Evolutionary conservation across 2,888 invertebrate genomes (phyloP), one percentile per base, ranked within the genome.

Genomic region (Eurois occulta): DNA sequence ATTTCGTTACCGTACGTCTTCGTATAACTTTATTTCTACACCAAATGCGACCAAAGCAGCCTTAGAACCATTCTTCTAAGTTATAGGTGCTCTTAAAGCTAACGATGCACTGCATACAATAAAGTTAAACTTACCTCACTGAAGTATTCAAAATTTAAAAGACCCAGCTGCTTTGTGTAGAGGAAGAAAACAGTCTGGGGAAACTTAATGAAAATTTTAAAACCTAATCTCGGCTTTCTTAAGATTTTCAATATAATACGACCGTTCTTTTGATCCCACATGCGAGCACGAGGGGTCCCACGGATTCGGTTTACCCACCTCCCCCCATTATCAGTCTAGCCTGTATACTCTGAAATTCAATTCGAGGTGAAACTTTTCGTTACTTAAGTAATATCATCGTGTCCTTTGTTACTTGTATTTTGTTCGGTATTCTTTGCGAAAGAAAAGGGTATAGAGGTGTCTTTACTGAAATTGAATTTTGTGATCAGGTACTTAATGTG

Each of bases 311-410:
- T 86, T 77, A 73, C 85, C 71, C 64, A 55, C 67, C 80, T 74
- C 76, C 85, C 83, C 71, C 86, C 83, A 87, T 90, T 91, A 91
- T 92, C 89, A 91, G 91, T 87, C 87, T 90, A 83, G 87, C 86
- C 84, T 86, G 88, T 89, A 86, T 87, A 88, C 89, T 86, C 88
- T 80, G 83, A 87, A 87, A 89, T 89, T 90, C 90, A 88, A 91
- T 91, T 91, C 87, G 85, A 87, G 85, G 86, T 89, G 81, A 89
- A 90, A 88, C 89, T 88, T 88, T 85, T 72, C 86, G 81, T 84
- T 75, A 80, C 82, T 84, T 87, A 87, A 85, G 87, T 85, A 87
- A 85, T 87, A 84, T 83, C 83, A 78, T 78, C 83, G 81, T 89
- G 78, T 88, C 87, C 83, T 88, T 86, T 88, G 89, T 89, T 89